Evolutionary conservation across 2,888 invertebrate genomes (phyloP).

Genomic region (Pyralis farinalis): DNA sequence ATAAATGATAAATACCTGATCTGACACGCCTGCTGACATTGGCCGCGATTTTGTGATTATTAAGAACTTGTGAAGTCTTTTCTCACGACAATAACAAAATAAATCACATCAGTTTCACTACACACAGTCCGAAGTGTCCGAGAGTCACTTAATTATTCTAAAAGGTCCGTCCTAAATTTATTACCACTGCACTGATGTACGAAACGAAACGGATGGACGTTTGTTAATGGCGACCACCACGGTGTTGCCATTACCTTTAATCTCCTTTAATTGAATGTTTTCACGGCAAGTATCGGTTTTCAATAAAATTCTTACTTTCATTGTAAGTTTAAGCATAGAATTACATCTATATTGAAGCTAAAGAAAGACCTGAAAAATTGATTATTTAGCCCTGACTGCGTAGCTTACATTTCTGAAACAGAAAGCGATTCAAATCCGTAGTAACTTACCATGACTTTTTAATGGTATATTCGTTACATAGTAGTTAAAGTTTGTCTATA

Average conservation of each 20-base stretch:
- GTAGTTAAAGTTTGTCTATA: too few relatives aligned
- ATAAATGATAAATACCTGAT: slow-evolving; percentile 86
- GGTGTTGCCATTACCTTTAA: slow-evolving; percentile 51
- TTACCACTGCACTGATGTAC: slow-evolving; percentile 54
- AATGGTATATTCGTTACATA: too few relatives aligned
- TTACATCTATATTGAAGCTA: too few relatives aligned
- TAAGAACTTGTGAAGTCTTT: slow-evolving; percentile 74
- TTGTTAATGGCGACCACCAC: slow-evolving; percentile 60
- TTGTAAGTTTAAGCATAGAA: too few relatives aligned
- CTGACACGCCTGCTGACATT: slow-evolving; percentile 96
- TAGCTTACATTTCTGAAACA: too few relatives aligned
- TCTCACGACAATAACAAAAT: slow-evolving; percentile 62
- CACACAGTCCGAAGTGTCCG: slow-evolving; percentile 63
- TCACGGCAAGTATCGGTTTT: too few relatives aligned
- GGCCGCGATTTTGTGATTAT: slow-evolving; percentile 83
- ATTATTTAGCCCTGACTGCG: too few relatives aligned
- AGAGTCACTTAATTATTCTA: slow-evolving; percentile 54
- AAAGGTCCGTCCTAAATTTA: slow-evolving; percentile 63
- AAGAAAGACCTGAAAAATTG: too few relatives aligned
- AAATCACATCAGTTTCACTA: slow-evolving; percentile 77
- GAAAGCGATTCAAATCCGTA: too few relatives aligned
- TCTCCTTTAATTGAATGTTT: too few relatives aligned
- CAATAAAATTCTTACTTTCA: too few relatives aligned
- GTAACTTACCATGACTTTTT: too few relatives aligned
- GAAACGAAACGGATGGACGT: slow-evolving; percentile 61